These are phyloP conservation scores for Thrips palmi DNA, from an alignment of 1,140 invertebrate genomes.

Conservation along the genomic window DNA sequence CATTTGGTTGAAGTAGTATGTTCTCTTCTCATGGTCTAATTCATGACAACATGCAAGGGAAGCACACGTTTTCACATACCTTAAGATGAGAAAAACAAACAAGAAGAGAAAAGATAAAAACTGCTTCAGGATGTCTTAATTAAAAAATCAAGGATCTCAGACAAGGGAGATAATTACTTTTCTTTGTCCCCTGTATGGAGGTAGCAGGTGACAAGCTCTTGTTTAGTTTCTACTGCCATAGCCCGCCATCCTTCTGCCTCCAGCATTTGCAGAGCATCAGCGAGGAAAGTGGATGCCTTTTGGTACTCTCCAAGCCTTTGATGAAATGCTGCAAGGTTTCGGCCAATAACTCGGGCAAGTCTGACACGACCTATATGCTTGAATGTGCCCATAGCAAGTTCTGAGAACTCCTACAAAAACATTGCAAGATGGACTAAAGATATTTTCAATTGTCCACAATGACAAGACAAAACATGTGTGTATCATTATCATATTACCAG, in stretches of 20 bases:
- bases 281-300: conserved; percentile 74
- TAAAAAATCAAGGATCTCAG: conserved; percentile 3
- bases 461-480: background rate
- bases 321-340: conserved; percentile 79
- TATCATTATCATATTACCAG: conserved; percentile 31
- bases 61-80: conserved; percentile 42
- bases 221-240: conserved; percentile 58
- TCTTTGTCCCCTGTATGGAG: conserved; percentile 54
- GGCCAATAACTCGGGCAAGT: conserved; percentile 70
- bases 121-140: background rate
- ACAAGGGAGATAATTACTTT: conserved; percentile 21
- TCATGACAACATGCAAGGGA: conserved; percentile 53
- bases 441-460: background rate
- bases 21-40: conserved; percentile 28
- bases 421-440: background rate
- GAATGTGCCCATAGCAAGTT: conserved; percentile 89
- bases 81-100: conserved; percentile 10
- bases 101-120: background rate
- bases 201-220: conserved; percentile 74
- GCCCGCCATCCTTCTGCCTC: conserved; percentile 70
- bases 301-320: conserved; percentile 66
- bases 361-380: conserved; percentile 82
- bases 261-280: conserved; percentile 70
- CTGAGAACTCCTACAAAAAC: conserved; percentile 55
- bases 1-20: conserved; percentile 25